These are phyloP conservation scores for Psylliodes chrysocephalus DNA, from an alignment of 2,888 invertebrate genomes.

Conservation along the genomic window DNA sequence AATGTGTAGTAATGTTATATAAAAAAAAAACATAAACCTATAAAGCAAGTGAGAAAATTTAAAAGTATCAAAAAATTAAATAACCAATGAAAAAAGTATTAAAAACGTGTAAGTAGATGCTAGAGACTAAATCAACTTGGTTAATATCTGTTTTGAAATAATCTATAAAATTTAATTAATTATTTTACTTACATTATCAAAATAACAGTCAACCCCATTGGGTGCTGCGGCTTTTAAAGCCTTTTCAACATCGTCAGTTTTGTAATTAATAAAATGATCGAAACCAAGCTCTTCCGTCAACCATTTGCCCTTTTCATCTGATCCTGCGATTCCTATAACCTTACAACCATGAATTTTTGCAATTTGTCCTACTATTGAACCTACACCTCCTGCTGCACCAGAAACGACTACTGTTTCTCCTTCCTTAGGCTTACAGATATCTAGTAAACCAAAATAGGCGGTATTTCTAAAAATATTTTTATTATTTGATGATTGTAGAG, in stretches of 20 bases:
- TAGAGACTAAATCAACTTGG: too few relatives aligned
- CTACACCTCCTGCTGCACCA: slow-evolving; percentile 83
- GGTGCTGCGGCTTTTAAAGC: slow-evolving; percentile 73
- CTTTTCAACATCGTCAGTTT: slow-evolving; percentile 67
- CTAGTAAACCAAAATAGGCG: slow-evolving; percentile 79
- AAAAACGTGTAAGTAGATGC: too few relatives aligned
- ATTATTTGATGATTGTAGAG: too few relatives aligned
- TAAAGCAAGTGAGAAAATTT: too few relatives aligned
- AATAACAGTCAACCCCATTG: slow-evolving; percentile 78
- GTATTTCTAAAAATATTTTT: slow-evolving; percentile 73
- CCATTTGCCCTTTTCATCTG: slow-evolving; percentile 77
- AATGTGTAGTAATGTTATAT: too few relatives aligned
- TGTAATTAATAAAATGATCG: slow-evolving; percentile 78
- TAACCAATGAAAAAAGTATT: too few relatives aligned
- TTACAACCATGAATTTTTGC: slow-evolving; percentile 76
- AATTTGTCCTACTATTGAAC: slow-evolving; percentile 81
- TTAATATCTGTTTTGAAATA: too few relatives aligned
- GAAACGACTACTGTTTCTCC: slow-evolving; percentile 80
- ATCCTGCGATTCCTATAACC: slow-evolving; percentile 78
- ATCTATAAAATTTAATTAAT: not conserved
- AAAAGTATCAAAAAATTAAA: too few relatives aligned
- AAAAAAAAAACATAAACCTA: too few relatives aligned
- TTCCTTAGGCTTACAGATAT: slow-evolving; percentile 75
- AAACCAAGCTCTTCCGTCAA: slow-evolving; percentile 72
- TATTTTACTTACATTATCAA: slow-evolving; percentile 75